Evolutionary conservation across 1,140 invertebrate genomes (phyloP), one percentile per base, ranked within the genome.

Genomic region (Zophobas atratus): DNA sequence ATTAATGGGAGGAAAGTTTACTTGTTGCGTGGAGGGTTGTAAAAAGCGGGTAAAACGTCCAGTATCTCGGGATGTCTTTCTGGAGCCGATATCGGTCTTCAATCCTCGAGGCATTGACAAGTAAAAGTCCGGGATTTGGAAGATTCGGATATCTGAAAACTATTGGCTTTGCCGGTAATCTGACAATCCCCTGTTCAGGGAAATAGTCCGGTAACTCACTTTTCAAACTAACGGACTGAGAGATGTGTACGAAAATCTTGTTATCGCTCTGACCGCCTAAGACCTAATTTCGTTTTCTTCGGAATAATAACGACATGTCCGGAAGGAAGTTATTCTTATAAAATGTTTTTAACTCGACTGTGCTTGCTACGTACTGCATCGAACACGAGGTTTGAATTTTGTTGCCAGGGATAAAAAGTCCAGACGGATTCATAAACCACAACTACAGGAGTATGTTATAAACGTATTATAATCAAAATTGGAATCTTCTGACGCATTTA

Each of bases 191-290:
- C 71, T 53, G 56, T 51, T 70, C 49, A 75, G 55, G 77, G 77
- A 78, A 78, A 78, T 78, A 75, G 77, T 70, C 77, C 77, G 70
- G 71, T 78, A 78, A 78, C 77, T 78, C 77, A 78, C 77, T 78
- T 78, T 48, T 57, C 53, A 60, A 67, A 57, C 51, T 75, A 75
- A 75, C 77, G 67, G 70, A 75, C 71, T 78, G 77, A 75, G 56
- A 51, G 71, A 75, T 78, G 77, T 55, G 46, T 70, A 35, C 49
- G 71, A 75, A 78, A 78, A 78, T 78, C 77, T 78, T 41, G 70
- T 78, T 78, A 78, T 53, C 60, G 41, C 39, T 32, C 34, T 76
- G 20, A 41, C 35, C 70, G 32, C 34, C n/a, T 36, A 4, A 6
- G 8, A 43, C 39, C 2, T 63, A 63, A 51, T 51, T 5, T 51